A percentile compares a stretch with the other conserved stretches of the same genome.
Evolutionary conservation across 2,888 invertebrate species (phyloP).

Genomic region (Sipha maydis): DNA sequence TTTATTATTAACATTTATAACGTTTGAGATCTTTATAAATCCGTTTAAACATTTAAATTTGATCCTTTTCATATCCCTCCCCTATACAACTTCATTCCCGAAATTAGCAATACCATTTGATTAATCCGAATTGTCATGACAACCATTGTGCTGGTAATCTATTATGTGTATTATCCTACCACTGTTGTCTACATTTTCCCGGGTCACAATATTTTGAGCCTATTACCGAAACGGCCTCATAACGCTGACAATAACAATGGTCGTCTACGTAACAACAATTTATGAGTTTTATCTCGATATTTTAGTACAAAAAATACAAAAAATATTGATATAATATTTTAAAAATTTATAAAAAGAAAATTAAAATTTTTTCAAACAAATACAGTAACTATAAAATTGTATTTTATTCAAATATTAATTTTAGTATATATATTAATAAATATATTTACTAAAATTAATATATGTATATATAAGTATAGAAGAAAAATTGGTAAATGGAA

Average conservation of each 20-base stretch:
- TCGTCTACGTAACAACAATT: not conserved
- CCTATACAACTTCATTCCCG: not conserved
- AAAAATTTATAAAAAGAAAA: not conserved
- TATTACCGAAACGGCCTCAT: slow-evolving; percentile 1
- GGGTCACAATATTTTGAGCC: not conserved
- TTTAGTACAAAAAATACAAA: not conserved
- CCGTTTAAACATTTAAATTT: not conserved
- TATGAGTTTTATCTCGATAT: not conserved
- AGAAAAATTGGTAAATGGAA: too few species aligned
- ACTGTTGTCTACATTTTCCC: slow-evolving; percentile 7
- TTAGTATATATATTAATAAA: too few species aligned
- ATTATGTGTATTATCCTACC: not conserved
- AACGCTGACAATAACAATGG: not conserved
- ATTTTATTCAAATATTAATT: too few species aligned
- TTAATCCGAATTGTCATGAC: slow-evolving; percentile 25
- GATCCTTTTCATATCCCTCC: not conserved
- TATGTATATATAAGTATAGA: too few species aligned
- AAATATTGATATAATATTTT: not conserved
- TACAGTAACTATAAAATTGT: too few species aligned
- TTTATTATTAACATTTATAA: not conserved
- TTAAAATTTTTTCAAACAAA: too few species aligned
- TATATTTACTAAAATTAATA: too few species aligned
- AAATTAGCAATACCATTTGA: slow-evolving; percentile 9
- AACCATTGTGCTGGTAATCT: slow-evolving; percentile 11
- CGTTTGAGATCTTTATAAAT: not conserved